Percentiles rank a stretch among this genome's conserved stretches.
These are phyloP conservation scores for Pseudonaja textilis DNA, from an alignment of 2,113 vertebrate species.

Conservation along the genomic window DNA sequence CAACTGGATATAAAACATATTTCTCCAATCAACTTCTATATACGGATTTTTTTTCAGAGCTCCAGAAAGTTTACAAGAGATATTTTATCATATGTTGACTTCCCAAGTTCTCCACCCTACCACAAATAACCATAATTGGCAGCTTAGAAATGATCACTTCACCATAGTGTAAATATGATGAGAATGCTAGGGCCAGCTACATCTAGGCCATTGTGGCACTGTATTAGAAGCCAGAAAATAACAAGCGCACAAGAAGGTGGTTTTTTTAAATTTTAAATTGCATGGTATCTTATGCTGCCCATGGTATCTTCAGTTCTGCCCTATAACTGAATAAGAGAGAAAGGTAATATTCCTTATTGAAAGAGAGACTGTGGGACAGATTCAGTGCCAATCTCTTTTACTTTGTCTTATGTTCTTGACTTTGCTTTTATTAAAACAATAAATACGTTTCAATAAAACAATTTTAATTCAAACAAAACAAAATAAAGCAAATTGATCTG, in stretches of 20 bases:
- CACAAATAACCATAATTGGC: constrained; percentile 17
- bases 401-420: background rate
- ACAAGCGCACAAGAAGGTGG: background rate
- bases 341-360: background rate
- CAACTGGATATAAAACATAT: background rate
- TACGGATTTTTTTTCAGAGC: background rate
- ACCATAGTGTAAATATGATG: background rate
- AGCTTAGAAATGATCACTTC: background rate
- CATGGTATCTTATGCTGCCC: background rate
- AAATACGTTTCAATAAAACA: background rate
- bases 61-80: background rate
- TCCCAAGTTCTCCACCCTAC: constrained; percentile 7
- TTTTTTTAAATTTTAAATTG: background rate
- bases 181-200: background rate
- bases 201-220: background rate
- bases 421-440: background rate
- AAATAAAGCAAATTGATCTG: background rate
- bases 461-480: background rate
- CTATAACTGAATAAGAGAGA: background rate
- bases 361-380: background rate
- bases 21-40: background rate
- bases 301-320: no score
- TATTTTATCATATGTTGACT: background rate
- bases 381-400: background rate
- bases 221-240: background rate